These are phyloP conservation scores for Sinonovacula constricta DNA, from an alignment of 1,140 invertebrate genomes.

Conservation along the genomic window DNA sequence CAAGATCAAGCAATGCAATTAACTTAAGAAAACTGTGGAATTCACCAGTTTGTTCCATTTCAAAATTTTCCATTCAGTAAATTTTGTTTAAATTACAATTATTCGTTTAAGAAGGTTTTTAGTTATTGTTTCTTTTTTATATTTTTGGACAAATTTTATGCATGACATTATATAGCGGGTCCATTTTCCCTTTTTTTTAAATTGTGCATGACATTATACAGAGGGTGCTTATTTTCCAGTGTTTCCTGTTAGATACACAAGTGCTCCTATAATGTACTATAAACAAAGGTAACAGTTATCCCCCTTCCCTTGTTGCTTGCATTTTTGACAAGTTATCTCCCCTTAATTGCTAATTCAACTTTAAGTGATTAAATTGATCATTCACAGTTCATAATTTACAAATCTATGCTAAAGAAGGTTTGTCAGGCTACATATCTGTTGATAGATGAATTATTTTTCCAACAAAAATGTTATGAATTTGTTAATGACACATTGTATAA, in stretches of 20 bases:
- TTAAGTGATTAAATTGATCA: background rate
- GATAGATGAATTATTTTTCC: background rate
- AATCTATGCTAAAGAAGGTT: background rate
- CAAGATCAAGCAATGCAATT: too few species aligned
- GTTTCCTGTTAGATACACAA: background rate
- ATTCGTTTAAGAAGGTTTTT: background rate
- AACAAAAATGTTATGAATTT: background rate
- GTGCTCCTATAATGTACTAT: slow-evolving; percentile 38
- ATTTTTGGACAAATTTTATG: background rate
- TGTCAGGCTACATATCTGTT: background rate
- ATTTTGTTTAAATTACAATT: background rate
- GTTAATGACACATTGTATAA: background rate
- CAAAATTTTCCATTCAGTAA: background rate
- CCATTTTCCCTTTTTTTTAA: too few species aligned
- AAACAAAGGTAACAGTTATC: slow-evolving; percentile 44
- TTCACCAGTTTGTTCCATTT: background rate
- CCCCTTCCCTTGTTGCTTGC: background rate
- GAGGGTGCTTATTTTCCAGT: background rate
- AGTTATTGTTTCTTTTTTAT: background rate
- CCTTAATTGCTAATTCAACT: background rate
- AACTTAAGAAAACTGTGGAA: too few species aligned
- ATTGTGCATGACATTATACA: background rate
- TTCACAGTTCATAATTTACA: background rate
- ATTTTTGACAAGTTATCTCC: too few species aligned
- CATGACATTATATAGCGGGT: background rate